A percentile compares a stretch with the other conserved stretches of the same genome.
Evolutionary conservation across 2,888 invertebrate species (phyloP).

Genomic region (Coenonympha glycerion): DNA sequence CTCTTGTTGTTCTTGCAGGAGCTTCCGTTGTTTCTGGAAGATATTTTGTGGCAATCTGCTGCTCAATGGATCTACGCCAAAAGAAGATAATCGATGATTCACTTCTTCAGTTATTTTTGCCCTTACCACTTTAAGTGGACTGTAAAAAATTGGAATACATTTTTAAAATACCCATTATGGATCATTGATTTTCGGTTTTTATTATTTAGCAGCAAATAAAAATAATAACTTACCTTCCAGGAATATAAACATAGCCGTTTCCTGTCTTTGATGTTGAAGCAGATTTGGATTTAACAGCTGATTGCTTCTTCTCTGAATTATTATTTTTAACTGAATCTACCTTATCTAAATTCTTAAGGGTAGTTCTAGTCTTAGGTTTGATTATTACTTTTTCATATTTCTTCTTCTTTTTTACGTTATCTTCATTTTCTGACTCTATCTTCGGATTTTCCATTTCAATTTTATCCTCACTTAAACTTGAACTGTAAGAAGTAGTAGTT

Average conservation of each 20-base stretch:
- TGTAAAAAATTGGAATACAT: constrained; percentile 25
- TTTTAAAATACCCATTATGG: neutral
- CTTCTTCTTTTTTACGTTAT: constrained; percentile 1
- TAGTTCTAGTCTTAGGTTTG: constrained; percentile 23
- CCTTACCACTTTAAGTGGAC: constrained; percentile 59
- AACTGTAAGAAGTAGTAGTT: constrained; percentile 52
- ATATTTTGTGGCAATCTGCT: constrained; percentile 72
- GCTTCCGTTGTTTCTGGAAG: constrained; percentile 74
- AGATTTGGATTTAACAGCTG: constrained; percentile 7
- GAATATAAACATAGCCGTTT: constrained; percentile 25
- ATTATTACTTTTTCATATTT: constrained; percentile 9
- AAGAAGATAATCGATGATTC: constrained; percentile 70
- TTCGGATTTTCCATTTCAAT: constrained; percentile 11
- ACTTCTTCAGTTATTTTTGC: constrained; percentile 70
- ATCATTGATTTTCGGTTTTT: neutral
- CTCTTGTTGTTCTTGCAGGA: constrained; percentile 75
- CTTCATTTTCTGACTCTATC: constrained; percentile 12
- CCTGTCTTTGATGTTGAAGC: constrained; percentile 5
- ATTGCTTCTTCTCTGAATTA: constrained; percentile 21
- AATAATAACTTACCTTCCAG: constrained; percentile 14
- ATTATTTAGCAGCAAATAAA: neutral
- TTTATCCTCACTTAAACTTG: constrained; percentile 37
- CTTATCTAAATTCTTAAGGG: constrained; percentile 13
- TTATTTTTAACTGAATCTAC: constrained; percentile 5
- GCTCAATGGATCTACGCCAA: constrained; percentile 80